These are phyloP conservation scores for Aphelenchoides bicaudatus DNA, from an alignment of 2,888 invertebrate genomes.

Conservation along the genomic window DNA sequence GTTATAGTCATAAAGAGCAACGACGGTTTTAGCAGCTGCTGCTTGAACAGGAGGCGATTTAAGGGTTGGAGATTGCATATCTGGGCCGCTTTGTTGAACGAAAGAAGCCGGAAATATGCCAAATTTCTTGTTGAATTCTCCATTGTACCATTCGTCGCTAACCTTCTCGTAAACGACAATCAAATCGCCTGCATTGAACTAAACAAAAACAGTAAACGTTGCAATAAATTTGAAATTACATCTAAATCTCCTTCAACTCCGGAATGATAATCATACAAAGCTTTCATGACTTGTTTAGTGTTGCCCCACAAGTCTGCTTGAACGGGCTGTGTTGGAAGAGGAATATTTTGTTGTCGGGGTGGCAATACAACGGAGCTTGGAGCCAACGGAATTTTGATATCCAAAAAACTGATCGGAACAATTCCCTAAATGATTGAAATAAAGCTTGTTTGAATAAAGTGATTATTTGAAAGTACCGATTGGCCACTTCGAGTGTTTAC, in stretches of 20 bases:
- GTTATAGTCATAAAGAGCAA: conserved; percentile 45
- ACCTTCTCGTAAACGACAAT: conserved; percentile 42
- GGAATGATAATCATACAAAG: conserved; percentile 52
- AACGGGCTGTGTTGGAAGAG: not conserved
- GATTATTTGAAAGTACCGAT: too few relatives aligned
- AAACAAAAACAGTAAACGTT: conserved; percentile 20
- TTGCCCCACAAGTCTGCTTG: not conserved
- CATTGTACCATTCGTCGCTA: conserved; percentile 51
- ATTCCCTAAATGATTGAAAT: too few relatives aligned
- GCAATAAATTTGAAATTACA: conserved; percentile 33
- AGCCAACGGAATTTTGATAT: conserved; percentile 47
- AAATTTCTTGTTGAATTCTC: conserved; percentile 36
- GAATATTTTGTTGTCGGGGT: conserved; percentile 13
- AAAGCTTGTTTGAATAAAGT: too few relatives aligned
- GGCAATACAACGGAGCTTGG: too few relatives aligned
- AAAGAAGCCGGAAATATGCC: conserved; percentile 52
- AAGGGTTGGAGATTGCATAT: conserved; percentile 9
- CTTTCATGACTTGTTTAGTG: conserved; percentile 35
- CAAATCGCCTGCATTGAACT: conserved; percentile 43
- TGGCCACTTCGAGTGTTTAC: conserved; percentile 36
- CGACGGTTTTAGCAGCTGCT: conserved; percentile 27
- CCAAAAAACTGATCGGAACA: conserved; percentile 46
- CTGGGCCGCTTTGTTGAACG: conserved; percentile 28
- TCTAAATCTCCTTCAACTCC: conserved; percentile 45
- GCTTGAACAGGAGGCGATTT: not conserved